Evolutionary conservation across 2,113 vertebrate species (phyloP).

Genomic region (Vimba vimba): DNA sequence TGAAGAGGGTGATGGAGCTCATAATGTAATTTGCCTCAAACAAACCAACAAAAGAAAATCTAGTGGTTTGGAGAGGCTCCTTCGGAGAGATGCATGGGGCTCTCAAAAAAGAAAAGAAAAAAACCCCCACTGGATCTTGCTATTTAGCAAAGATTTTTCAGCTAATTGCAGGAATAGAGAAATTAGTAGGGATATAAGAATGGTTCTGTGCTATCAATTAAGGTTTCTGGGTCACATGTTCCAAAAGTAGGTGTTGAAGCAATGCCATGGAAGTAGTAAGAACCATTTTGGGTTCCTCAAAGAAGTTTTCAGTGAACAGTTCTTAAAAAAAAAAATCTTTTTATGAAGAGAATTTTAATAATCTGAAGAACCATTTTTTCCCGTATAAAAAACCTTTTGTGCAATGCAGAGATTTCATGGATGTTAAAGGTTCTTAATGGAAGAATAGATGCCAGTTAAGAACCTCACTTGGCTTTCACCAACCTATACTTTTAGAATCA

Average conservation of each 20-base stretch:
- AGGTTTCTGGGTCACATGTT: background rate
- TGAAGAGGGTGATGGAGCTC: constrained; percentile 26
- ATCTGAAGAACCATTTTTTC: too few species aligned
- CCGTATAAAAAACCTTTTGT: too few species aligned
- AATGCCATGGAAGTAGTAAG: background rate
- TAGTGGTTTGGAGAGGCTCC: constrained; percentile 5
- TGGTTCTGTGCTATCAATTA: background rate
- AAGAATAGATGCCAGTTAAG: too few species aligned
- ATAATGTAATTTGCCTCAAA: constrained; percentile 24
- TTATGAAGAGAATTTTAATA: too few species aligned
- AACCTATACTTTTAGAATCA: background rate
- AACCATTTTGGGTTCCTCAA: background rate
- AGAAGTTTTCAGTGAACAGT: background rate
- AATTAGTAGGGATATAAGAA: background rate
- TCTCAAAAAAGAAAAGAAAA: background rate
- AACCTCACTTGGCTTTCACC: background rate
- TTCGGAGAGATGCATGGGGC: background rate
- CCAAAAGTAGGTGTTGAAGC: background rate
- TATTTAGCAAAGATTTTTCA: background rate
- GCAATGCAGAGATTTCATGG: too few species aligned
- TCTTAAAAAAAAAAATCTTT: background rate
- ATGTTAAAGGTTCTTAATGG: too few species aligned
- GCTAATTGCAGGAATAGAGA: background rate
- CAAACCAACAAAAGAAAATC: constrained; percentile 20
- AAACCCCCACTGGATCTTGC: background rate